Percentiles rank a stretch among this genome's conserved stretches.
These are phyloP conservation scores for Bombus sibiricus DNA, from an alignment of 1,140 invertebrate species.

Conservation along the genomic window DNA sequence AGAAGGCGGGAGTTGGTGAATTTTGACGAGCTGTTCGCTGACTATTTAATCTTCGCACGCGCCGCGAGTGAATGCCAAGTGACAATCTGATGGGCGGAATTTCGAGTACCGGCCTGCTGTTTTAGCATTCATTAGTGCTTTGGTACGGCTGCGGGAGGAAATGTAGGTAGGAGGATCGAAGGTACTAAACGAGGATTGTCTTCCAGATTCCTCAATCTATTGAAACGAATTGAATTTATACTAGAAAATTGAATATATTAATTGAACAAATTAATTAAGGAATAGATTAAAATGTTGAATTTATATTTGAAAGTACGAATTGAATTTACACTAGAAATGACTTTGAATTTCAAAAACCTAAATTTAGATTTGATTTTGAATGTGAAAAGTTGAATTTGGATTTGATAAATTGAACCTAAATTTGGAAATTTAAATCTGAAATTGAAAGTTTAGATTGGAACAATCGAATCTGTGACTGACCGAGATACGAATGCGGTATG, in stretches of 20 bases:
- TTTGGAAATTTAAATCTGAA: no score
- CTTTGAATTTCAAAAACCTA: no score
- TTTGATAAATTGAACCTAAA: no score
- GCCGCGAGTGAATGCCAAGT: not conserved
- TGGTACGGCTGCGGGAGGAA: not conserved
- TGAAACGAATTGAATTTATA: not conserved
- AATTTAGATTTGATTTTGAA: no score
- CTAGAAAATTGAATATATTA: no score
- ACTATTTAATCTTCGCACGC: constrained; percentile 8
- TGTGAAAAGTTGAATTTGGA: not conserved
- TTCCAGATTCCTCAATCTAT: not conserved
- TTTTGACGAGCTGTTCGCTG: constrained; percentile 48
- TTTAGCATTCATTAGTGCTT: not conserved
- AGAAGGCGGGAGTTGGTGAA: constrained; percentile 52
- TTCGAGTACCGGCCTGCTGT: not conserved
- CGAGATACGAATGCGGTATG: no score
- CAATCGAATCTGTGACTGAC: no score
- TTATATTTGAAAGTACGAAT: no score
- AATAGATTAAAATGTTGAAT: no score
- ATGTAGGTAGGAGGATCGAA: not conserved
- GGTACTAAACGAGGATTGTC: not conserved
- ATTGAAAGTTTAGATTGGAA: no score
- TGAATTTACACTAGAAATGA: not conserved
- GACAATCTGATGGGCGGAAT: not conserved
- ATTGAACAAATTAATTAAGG: no score